Percentiles rank a stretch among this genome's conserved stretches.
These are phyloP conservation scores for Calyptommatus sinebrachiatus DNA, from an alignment of 2,113 vertebrate species.

Conservation along the genomic window DNA sequence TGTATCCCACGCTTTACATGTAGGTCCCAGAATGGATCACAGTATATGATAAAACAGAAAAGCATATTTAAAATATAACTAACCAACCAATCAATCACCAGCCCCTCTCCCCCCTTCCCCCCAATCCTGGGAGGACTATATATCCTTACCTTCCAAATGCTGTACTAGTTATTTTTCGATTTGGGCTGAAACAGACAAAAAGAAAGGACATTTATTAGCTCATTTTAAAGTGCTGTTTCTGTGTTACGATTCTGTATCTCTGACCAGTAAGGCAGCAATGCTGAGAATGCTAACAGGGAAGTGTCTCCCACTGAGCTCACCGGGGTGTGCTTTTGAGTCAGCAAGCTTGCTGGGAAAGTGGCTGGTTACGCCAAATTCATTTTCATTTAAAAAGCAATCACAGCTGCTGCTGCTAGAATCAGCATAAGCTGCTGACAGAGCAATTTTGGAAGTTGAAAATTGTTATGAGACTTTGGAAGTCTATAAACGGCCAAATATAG, in stretches of 20 bases:
- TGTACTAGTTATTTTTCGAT: conserved; percentile 93
- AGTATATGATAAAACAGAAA: no score
- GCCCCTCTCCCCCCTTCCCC: no score
- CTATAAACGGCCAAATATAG: not conserved
- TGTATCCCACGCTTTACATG: no score
- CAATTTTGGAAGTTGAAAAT: not conserved
- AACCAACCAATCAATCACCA: no score
- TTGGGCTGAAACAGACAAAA: conserved; percentile 79
- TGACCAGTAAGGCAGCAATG: not conserved
- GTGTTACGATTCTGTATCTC: not conserved
- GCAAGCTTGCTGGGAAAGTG: not conserved
- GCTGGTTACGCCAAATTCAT: not conserved
- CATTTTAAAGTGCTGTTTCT: conserved; percentile 1
- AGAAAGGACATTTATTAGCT: conserved; percentile 18
- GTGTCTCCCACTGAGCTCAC: not conserved
- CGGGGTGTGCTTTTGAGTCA: not conserved
- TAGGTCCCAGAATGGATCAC: no score
- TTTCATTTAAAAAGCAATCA: not conserved
- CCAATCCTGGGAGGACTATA: no score
- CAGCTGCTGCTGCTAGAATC: not conserved
- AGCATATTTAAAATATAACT: no score
- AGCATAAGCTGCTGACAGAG: not conserved
- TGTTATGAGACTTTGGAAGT: not conserved
- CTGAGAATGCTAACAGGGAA: not conserved
- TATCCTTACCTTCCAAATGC: conserved; percentile 91